Base-by-base conservation (phyloP, 2,113 vertebrate species). In the Tragelaphus buxtoni region DNA sequence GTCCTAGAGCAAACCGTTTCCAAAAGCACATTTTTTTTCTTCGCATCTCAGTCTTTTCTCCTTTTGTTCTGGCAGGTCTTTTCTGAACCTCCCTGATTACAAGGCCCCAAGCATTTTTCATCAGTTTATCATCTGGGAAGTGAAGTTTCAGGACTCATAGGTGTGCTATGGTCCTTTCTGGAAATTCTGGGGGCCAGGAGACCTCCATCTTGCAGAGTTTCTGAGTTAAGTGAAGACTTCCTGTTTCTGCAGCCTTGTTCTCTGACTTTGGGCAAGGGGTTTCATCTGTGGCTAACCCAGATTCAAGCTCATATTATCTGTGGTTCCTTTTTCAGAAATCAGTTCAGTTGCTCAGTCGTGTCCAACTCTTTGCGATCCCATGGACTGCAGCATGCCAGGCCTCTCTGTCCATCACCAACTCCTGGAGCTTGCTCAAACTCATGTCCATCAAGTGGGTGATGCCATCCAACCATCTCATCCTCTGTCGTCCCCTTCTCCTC, bases 291-390 rank as follows among this genome's bases (percentile, higher is more conserved):
- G 22, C 22, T 5, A 3, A 30, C 18, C 63, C 32, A 24, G 12
- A 9, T 26, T 24, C 4, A 13, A 39, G 10, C 32, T 9, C 8
- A 0, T 0, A 1, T 9, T 42, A 10, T 11, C 61, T 10, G 1
- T 0, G 9, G 22, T 5, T 9, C 11, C 35, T 69, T 20, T 53
- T 72, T 42, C 24, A 60, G 65, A 69, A 69, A 69, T 69, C 65
- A 39, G 4, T 69, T 39, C n/a, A 39, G 18, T 22, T 1, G 1
- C 65, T 69, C n/a, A 39, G 5, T 22, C 5, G 0, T 69, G 9
- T 39, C n/a, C 18, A 5, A 5, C 65, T 39, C 18, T 69, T 35
- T 22, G 9, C 0, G 2, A 39, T 1, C n/a, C 63, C 9, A 11
- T 5, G 18, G 65, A 11, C 65, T 69, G n/a, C 9, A 69, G n/a